Evolutionary conservation across 2,113 vertebrate species (phyloP).

Genomic region (Erythrocercus mccallii): DNA sequence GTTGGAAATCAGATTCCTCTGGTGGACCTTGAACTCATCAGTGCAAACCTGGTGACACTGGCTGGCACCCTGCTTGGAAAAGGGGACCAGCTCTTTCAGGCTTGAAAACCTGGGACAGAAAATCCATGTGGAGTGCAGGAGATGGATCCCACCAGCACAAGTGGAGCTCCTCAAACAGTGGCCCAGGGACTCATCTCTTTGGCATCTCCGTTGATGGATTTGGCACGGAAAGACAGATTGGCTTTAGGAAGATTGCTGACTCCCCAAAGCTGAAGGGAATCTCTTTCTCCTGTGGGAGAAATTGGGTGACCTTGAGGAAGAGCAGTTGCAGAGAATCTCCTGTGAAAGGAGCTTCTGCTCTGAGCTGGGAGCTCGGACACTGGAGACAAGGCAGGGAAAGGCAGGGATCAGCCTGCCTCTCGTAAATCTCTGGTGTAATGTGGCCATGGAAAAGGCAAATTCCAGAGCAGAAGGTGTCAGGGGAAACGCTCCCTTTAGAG

Average conservation of each 20-base stretch:
- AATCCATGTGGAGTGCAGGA: background rate
- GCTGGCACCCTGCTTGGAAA: background rate
- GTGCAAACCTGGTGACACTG: background rate
- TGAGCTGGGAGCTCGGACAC: background rate
- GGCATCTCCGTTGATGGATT: background rate
- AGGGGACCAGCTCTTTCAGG: background rate
- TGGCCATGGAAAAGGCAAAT: background rate
- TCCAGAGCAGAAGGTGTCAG: background rate
- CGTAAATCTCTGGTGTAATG: background rate
- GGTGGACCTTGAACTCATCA: background rate
- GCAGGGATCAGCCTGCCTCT: background rate
- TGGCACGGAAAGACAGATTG: background rate
- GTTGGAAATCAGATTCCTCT: background rate
- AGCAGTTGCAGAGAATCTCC: background rate
- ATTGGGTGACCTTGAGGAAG: conserved; percentile 14
- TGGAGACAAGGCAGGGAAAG: background rate
- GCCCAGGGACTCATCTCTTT: background rate
- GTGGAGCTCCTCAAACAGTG: background rate
- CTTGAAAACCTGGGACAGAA: background rate
- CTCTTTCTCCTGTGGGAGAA: background rate
- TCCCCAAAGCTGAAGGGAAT: background rate
- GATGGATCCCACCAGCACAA: background rate
- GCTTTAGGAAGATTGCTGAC: background rate
- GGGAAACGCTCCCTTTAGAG: background rate
- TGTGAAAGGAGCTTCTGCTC: background rate